Base-by-base conservation (phyloP, 2,888 invertebrate species). In the Philaethria dido region DNA sequence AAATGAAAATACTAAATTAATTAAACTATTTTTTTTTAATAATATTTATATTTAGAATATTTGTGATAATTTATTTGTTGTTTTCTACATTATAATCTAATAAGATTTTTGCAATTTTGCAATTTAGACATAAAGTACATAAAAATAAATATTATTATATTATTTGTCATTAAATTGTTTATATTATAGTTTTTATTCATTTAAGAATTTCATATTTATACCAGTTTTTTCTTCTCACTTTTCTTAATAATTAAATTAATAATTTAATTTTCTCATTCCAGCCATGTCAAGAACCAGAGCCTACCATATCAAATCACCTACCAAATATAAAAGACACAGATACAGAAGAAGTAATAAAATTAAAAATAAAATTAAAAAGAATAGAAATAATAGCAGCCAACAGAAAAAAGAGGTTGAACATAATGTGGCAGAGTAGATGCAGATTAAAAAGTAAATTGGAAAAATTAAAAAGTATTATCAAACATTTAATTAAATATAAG, bases 281-380 rank as follows among this genome's bases (percentile, higher is more conserved):
- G 89, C 77, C 82, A 2, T 87, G 86, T 61, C 88, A 89, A 79
- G 78, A 78, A 11, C 73, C 70, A 16, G 81, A 81, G 61, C 82
- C 81, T n/a, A 87, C 87, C 14, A 84, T 89, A 69, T 78, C 82
- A 0, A 72, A 75, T 1, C 62, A 77, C 4, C 71, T 80, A 39
- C 80, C 82, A 0, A 80, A 87, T 16, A 78, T 87, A 1, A 77
- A 77, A 14, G 76, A 84, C 0, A 77, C 76, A 0, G 89, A 91
- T 62, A 72, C 87, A 0, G 78, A 83, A 54, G 88, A 89, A 75
- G 83, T 88, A 0, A 78, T 86, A 2, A 70, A 84, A 69, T 71
- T 90, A 0, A 90, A 88, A 72, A 74, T 84, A 71, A 87, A 84
- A 78, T 78, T 90, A 0, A 78, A 77, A 0, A 79, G 87, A 63